These are phyloP conservation scores for Mesoligia furuncula DNA, from an alignment of 2,888 invertebrate species.

Conservation along the genomic window DNA sequence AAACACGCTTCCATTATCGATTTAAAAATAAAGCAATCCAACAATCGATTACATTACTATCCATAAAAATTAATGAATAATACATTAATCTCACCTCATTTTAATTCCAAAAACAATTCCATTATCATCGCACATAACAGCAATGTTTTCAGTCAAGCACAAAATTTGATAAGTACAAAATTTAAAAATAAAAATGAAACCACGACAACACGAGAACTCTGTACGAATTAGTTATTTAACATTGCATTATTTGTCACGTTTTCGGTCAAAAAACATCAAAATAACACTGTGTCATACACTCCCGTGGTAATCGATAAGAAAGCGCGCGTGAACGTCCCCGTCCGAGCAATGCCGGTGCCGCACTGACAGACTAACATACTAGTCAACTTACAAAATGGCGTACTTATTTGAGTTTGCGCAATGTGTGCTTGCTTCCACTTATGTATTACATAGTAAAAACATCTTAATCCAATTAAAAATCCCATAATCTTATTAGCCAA, in stretches of 20 bases:
- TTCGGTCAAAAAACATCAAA: conserved; percentile 79
- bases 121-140: conserved; percentile 62
- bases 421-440: conserved; percentile 63
- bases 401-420: conserved; percentile 80
- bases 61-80: conserved; percentile 47
- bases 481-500: conserved; percentile 20
- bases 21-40: conserved; percentile 25
- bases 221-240: conserved; percentile 57
- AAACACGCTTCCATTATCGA: conserved; percentile 42
- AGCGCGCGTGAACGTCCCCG: conserved; percentile 72
- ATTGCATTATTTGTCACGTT: conserved; percentile 79
- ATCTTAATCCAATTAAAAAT: conserved; percentile 39
- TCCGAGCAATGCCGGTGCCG: conserved; percentile 72
- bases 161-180: conserved; percentile 47
- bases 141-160: conserved; percentile 67
- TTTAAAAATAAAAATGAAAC: conserved; percentile 66
- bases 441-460: conserved; percentile 28
- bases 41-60: conserved; percentile 23
- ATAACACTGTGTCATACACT: conserved; percentile 75
- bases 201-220: conserved; percentile 75
- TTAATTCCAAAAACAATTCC: conserved; percentile 72
- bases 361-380: conserved; percentile 77
- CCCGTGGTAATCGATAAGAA: conserved; percentile 77
- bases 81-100: conserved; percentile 73
- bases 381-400: conserved; percentile 78